phyloP scores from a whole-genome alignment of 1,140 invertebrate genomes.

The Penaeus japonicus region DNA sequence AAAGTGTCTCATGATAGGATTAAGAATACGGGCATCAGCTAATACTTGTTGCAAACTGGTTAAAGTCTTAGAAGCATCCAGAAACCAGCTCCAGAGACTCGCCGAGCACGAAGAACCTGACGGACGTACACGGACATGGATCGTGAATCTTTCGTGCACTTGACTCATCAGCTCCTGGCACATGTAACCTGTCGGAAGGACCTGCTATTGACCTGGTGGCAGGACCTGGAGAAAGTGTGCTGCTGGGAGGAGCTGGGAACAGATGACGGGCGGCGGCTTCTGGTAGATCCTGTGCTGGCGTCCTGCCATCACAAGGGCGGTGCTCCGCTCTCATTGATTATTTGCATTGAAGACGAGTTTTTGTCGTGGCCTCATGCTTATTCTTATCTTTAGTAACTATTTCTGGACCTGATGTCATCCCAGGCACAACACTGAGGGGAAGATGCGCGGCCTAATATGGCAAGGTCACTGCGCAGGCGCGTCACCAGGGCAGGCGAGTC shows the following conservation, averaged over 20 bases:
- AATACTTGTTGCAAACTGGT: too few relatives aligned
- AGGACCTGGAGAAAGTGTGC: not conserved
- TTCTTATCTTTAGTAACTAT: constrained; percentile 43
- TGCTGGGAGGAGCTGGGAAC: constrained; percentile 16
- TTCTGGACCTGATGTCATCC: constrained; percentile 30
- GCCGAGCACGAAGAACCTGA: too few relatives aligned
- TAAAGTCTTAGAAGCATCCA: too few relatives aligned
- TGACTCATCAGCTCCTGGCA: too few relatives aligned
- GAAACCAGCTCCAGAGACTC: too few relatives aligned
- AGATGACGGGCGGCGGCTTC: not conserved
- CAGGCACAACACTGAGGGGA: not conserved
- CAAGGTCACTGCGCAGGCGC: constrained; percentile 31
- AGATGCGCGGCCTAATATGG: constrained; percentile 29
- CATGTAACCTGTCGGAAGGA: not conserved
- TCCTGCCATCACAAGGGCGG: constrained; percentile 25
- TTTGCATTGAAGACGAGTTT: constrained; percentile 39
- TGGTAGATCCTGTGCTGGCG: not conserved
- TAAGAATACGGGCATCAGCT: too few relatives aligned
- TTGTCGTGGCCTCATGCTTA: constrained; percentile 28
- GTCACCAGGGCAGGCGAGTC: not conserved
- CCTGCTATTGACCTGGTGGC: not conserved
- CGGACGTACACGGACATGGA: too few relatives aligned
- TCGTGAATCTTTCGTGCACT: too few relatives aligned
- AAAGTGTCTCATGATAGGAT: too few relatives aligned
- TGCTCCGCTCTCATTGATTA: constrained; percentile 31